phyloP scores from a whole-genome alignment of 2,113 vertebrate species.

The Rhizomys pruinosus region DNA sequence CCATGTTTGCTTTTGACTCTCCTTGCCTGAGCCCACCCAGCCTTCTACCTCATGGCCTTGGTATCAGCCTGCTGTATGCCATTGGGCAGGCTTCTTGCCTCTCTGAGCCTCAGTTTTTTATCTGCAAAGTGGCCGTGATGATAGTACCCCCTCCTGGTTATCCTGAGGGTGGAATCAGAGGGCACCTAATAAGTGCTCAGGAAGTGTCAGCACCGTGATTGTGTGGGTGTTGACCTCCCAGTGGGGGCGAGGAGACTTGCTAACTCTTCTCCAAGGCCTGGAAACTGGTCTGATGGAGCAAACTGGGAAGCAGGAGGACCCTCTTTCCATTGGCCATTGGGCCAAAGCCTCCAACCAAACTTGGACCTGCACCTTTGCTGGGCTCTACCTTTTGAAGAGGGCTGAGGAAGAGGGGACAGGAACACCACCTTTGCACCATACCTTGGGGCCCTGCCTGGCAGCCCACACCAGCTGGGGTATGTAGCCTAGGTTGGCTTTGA shows the following conservation, averaged over 20 bases:
- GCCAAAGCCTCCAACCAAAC: background rate
- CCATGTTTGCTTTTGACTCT: background rate
- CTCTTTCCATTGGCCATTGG: background rate
- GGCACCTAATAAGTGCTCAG: fast-evolving
- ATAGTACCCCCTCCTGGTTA: background rate
- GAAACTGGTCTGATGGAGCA: background rate
- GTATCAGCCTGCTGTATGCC: background rate
- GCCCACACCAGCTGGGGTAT: background rate
- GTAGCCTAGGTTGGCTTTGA: too few relatives aligned
- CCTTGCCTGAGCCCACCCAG: background rate
- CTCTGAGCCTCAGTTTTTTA: background rate
- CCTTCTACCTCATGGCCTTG: background rate
- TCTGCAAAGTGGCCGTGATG: background rate
- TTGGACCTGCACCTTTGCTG: background rate
- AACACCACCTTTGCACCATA: background rate
- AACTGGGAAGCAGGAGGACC: too few relatives aligned
- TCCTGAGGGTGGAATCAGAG: background rate
- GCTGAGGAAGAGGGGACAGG: background rate
- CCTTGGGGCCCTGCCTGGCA: background rate
- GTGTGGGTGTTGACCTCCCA: background rate
- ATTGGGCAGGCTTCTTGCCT: background rate
- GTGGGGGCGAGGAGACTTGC: background rate
- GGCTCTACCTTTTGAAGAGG: background rate
- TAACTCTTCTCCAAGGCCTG: background rate
- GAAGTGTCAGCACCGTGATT: background rate